Conservation (phyloP, 2,888 invertebrate genomes). For the Baronia brevicornis region DNA sequence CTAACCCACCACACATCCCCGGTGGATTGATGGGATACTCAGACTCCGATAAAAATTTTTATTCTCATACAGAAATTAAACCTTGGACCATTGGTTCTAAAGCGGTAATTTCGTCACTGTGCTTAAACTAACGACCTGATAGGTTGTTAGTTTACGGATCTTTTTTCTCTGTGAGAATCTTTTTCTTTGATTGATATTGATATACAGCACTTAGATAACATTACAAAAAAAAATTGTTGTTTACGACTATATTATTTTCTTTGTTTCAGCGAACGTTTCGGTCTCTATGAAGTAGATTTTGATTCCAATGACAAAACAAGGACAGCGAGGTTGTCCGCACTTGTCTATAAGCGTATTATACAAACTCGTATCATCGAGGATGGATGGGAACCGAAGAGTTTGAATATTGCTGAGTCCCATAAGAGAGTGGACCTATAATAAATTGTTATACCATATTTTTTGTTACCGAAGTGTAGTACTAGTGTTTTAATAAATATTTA, state of each 20-base stretch:
- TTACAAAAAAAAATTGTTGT: too few species aligned
- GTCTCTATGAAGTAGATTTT: conserved; percentile 81
- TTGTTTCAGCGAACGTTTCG: conserved; percentile 74
- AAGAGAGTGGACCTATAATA: conserved; percentile 6
- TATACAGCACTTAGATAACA: too few species aligned
- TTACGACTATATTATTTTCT: conserved; percentile 5
- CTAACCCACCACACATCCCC: too few species aligned
- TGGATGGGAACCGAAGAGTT: conserved; percentile 34
- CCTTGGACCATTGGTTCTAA: too few species aligned
- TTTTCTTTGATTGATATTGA: too few species aligned
- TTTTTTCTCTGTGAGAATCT: too few species aligned
- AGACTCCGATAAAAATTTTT: neutral
- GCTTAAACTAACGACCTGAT: too few species aligned
- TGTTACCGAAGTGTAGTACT: neutral
- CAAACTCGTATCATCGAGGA: conserved; percentile 37
- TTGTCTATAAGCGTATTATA: conserved; percentile 64
- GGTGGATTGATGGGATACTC: too few species aligned
- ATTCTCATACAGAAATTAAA: too few species aligned
- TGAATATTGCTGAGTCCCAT: conserved; percentile 25
- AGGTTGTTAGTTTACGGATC: too few species aligned
- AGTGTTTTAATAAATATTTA: neutral
- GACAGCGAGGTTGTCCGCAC: conserved; percentile 77
- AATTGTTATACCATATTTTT: neutral
- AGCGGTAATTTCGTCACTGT: too few species aligned
- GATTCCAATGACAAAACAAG: conserved; percentile 74